A percentile compares a stretch with the other conserved stretches of the same genome.
Evolutionary conservation across 1,140 invertebrate species (phyloP).

Genomic region (Oscheius sp.): DNA sequence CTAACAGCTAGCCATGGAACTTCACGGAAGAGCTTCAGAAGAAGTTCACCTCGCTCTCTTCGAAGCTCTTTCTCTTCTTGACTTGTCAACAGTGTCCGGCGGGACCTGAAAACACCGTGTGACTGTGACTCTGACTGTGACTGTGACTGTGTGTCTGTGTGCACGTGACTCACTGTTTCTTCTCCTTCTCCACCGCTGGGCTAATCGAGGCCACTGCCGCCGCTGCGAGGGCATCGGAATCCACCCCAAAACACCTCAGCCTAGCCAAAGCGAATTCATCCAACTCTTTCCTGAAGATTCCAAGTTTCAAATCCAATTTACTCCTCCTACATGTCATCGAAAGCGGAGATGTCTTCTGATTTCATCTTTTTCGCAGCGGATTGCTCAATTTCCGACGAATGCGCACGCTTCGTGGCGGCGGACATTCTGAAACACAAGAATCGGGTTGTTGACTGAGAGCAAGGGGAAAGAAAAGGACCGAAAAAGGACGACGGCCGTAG

Average conservation of each 20-base stretch:
- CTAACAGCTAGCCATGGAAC: neutral
- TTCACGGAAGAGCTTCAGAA: conserved; percentile 5
- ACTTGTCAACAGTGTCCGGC: neutral
- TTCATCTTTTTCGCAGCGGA: no score
- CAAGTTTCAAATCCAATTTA: no score
- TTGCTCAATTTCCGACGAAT: neutral
- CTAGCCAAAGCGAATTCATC: conserved; percentile 1
- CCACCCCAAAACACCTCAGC: neutral
- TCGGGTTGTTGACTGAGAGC: no score
- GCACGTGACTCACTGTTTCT: neutral
- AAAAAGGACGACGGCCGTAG: neutral
- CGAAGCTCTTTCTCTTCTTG: conserved; percentile 12
- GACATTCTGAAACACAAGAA: neutral
- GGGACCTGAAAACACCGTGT: neutral
- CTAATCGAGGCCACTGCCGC: neutral
- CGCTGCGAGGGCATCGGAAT: neutral
- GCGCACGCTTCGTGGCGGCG: neutral
- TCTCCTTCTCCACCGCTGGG: neutral
- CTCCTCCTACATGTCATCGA: neutral
- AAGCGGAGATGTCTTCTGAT: no score
- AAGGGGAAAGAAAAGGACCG: neutral
- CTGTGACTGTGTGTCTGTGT: neutral
- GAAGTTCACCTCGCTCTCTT: conserved; percentile 6
- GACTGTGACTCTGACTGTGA: neutral
- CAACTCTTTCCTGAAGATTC: neutral